phyloP scores from a whole-genome alignment of 2,888 invertebrate species.

The Bombylius major region DNA sequence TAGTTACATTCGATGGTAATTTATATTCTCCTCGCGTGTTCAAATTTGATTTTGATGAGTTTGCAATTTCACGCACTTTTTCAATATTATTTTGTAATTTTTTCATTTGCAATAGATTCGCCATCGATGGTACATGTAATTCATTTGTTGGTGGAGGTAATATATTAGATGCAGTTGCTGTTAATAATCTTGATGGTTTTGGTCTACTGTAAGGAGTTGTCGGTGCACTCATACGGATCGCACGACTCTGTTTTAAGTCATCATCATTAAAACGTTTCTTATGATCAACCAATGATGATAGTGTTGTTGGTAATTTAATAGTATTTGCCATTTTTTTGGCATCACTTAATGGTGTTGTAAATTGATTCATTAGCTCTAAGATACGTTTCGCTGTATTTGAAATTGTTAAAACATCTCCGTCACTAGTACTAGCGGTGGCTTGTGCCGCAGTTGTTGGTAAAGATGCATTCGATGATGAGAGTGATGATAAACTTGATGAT shows the following conservation, averaged over 20 bases:
- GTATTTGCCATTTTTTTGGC: conserved; percentile 58
- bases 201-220: conserved; percentile 25
- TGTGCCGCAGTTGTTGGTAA: conserved; percentile 1
- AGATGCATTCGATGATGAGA: conserved; percentile 24
- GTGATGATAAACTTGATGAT: conserved; percentile 25
- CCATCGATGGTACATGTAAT: conserved; percentile 48
- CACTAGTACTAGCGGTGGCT: not conserved
- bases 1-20: conserved; percentile 11
- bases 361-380: conserved; percentile 66
- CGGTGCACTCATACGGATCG: conserved; percentile 20
- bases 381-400: conserved; percentile 60
- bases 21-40: conserved; percentile 17
- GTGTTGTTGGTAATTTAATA: conserved; percentile 18
- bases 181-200: not conserved
- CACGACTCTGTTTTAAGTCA: conserved; percentile 21
- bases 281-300: conserved; percentile 6
- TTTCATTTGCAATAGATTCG: conserved; percentile 49
- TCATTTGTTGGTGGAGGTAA: conserved; percentile 27
- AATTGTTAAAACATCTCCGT: conserved; percentile 17
- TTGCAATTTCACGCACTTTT: conserved; percentile 42
- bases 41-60: conserved; percentile 21
- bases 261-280: conserved; percentile 22
- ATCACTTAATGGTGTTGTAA: conserved; percentile 66
- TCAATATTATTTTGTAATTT: conserved; percentile 45
- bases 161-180: not conserved